A percentile compares a stretch with the other conserved stretches of the same genome.
phyloP scores from a whole-genome alignment of 2,797 vertebrate genomes.

The Crocodylus rhombifer region DNA sequence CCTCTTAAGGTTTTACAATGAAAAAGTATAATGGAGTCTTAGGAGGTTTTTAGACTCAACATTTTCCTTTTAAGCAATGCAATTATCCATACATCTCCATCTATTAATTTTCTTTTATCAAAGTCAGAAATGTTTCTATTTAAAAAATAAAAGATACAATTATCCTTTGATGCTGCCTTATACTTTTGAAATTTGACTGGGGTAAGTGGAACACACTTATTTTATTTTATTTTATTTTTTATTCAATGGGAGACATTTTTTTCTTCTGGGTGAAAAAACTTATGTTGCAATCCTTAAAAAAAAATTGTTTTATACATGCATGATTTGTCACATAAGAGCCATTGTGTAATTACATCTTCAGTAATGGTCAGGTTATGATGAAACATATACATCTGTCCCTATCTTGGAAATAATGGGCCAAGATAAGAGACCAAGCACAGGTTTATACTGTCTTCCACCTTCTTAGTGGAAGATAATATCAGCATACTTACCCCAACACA shows the following conservation, averaged over 20 bases:
- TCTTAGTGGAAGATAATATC: no score
- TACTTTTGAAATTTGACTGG: not conserved
- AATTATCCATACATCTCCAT: not conserved
- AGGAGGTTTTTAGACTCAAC: not conserved
- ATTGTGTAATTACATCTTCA: not conserved
- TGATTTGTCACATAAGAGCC: not conserved
- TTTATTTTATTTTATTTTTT: not conserved
- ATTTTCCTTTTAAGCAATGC: not conserved
- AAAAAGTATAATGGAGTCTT: not conserved
- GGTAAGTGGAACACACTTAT: not conserved
- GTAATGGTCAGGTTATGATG: not conserved
- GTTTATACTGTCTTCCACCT: no score
- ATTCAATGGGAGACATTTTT: not conserved
- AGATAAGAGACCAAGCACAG: no score
- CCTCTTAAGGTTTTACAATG: not conserved
- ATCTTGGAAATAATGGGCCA: accelerated
- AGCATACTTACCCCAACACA: not conserved
- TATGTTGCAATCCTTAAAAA: not conserved
- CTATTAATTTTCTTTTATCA: not conserved
- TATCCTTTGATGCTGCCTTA: not conserved
- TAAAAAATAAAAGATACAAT: not conserved
- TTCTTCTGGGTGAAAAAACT: not conserved
- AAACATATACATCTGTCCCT: not conserved
- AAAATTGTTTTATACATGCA: not conserved
- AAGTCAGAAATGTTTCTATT: not conserved